These are phyloP conservation scores for Ariolimax columbianus DNA, from an alignment of 2,888 invertebrate genomes.

Conservation along the genomic window DNA sequence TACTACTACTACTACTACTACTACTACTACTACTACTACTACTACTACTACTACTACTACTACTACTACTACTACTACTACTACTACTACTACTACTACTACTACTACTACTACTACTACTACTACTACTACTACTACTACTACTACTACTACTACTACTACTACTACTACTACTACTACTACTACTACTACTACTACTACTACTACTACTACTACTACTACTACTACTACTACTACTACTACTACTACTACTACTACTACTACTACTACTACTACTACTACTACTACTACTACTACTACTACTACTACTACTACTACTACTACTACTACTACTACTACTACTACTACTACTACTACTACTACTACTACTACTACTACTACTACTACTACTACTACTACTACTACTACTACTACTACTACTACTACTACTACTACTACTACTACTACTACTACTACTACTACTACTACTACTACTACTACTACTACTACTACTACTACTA, in stretches of 20 bases:
- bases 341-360: constrained; percentile 16
- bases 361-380: not conserved
- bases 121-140: constrained; percentile 37
- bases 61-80: constrained; percentile 43
- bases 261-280: constrained; percentile 44
- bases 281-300: constrained; percentile 46
- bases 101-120: constrained; percentile 45
- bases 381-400: constrained; percentile 42
- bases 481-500: constrained; percentile 30
- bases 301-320: constrained; percentile 46
- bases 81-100: constrained; percentile 46
- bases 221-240: constrained; percentile 35
- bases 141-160: constrained; percentile 8
- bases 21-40: constrained; percentile 8
- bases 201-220: too few species aligned
- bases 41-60: constrained; percentile 44
- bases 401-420: constrained; percentile 44
- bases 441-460: constrained; percentile 48
- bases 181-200: constrained; percentile 31
- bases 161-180: constrained; percentile 25
- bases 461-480: constrained; percentile 45
- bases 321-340: constrained; percentile 40
- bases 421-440: constrained; percentile 42
- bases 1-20: constrained; percentile 20
- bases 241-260: constrained; percentile 42